A percentile compares a stretch with the other conserved stretches of the same genome.
These are phyloP conservation scores for Alviniconcha marisindica DNA, from an alignment of 1,140 invertebrate genomes.

Conservation along the genomic window DNA sequence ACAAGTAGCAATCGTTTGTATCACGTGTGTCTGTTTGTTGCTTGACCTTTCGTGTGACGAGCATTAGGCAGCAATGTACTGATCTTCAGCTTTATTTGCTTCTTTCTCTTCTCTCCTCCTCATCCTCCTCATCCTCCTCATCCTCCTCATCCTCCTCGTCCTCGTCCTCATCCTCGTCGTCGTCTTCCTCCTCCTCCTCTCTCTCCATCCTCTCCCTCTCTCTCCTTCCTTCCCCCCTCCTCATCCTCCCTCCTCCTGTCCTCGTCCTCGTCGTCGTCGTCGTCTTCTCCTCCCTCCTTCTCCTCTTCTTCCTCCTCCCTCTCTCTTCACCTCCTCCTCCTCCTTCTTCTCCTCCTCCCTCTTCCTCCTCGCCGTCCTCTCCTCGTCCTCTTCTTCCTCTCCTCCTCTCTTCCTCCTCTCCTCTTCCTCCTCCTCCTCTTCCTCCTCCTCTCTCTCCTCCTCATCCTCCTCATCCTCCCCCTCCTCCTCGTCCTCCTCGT, in stretches of 20 bases:
- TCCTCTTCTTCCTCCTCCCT: background rate
- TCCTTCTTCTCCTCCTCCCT: background rate
- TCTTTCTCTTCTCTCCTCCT: too few species aligned
- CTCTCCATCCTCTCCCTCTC: too few species aligned
- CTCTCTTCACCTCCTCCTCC: background rate
- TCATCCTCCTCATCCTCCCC: background rate
- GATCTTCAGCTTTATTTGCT: too few species aligned
- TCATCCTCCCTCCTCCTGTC: background rate
- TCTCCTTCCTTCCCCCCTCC: too few species aligned
- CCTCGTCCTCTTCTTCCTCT: slow-evolving; percentile 2
- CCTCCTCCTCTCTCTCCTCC: background rate
- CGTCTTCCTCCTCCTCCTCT: too few species aligned
- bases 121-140: too few species aligned
- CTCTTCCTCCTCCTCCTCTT: background rate
- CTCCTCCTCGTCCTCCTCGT: background rate
- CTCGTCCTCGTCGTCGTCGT: background rate
- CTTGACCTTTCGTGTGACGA: too few species aligned
- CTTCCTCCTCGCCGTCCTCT: background rate
- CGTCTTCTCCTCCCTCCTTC: background rate
- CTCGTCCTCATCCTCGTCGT: too few species aligned
- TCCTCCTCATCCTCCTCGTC: too few species aligned
- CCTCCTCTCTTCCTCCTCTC: background rate
- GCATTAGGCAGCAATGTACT: too few species aligned
- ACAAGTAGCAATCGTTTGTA: background rate
- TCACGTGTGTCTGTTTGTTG: background rate